These are phyloP conservation scores for Agrenia bidenticulata DNA, from an alignment of 2,888 invertebrate species.

Conservation along the genomic window DNA sequence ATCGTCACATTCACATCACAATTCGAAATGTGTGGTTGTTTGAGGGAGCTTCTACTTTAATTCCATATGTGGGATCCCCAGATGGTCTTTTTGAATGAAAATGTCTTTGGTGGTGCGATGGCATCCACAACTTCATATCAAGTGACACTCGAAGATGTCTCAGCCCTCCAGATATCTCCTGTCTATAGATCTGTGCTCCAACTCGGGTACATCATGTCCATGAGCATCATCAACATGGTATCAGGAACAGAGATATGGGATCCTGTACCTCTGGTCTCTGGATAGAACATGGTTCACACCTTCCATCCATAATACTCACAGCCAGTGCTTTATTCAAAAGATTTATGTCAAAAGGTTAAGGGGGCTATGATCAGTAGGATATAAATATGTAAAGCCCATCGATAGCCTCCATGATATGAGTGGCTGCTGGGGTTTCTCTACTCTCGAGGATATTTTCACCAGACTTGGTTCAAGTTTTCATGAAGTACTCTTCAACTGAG, in stretches of 20 bases:
- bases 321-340: constrained; percentile 1
- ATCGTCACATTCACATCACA: too few relatives aligned
- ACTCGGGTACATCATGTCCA: neutral
- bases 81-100: constrained; percentile 11
- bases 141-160: constrained; percentile 6
- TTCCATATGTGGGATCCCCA: neutral
- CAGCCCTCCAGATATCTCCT: neutral
- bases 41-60: neutral
- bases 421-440: neutral
- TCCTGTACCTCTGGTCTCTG: neutral
- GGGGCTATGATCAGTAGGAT: neutral
- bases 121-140: neutral
- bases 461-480: constrained; percentile 9
- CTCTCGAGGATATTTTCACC: constrained; percentile 6
- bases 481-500: constrained; percentile 10
- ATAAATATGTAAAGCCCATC: constrained; percentile 5
- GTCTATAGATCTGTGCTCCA: neutral
- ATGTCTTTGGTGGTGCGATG: neutral
- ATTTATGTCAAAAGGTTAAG: constrained; percentile 17
- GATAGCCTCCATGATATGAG: constrained; percentile 1
- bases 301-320: constrained; percentile 5
- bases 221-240: neutral
- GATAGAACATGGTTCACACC: constrained; percentile 2
- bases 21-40: too few relatives aligned
- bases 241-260: neutral